Conservation (phyloP, 2,797 vertebrate genomes). For the Coilia nasus region DNA sequence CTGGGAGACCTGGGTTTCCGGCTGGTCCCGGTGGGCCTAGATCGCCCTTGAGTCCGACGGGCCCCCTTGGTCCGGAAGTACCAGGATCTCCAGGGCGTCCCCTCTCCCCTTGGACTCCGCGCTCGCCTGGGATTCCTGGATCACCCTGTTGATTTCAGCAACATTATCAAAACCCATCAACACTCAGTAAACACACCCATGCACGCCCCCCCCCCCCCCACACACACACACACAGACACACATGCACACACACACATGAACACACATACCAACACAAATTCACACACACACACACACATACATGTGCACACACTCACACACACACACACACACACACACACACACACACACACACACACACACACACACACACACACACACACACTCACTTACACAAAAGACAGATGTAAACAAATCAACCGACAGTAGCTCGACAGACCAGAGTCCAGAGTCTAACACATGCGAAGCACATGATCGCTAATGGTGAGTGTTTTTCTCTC, state of each 20-base stretch:
- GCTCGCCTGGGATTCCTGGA: slow-evolving; percentile 91
- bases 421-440: neutral
- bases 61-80: slow-evolving; percentile 76
- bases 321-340: neutral
- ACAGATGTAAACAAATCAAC: neutral
- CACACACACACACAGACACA: neutral
- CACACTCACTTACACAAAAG: neutral
- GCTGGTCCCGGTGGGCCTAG: slow-evolving; percentile 82
- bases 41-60: slow-evolving; percentile 82
- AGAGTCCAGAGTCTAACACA: neutral
- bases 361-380: neutral
- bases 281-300: neutral
- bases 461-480: neutral
- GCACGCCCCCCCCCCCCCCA: too few species aligned
- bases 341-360: too few species aligned
- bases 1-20: slow-evolving; percentile 71
- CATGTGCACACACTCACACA: neutral
- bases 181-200: neutral
- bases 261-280: neutral
- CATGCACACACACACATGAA: neutral
- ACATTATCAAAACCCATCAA: neutral
- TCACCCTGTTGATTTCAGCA: slow-evolving; percentile 80
- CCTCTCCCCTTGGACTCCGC: slow-evolving; percentile 93
- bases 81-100: slow-evolving; percentile 87
- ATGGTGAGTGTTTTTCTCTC: neutral